Evolutionary conservation across 2,888 invertebrate genomes (phyloP).

Genomic region (Frankliniella fusca): DNA sequence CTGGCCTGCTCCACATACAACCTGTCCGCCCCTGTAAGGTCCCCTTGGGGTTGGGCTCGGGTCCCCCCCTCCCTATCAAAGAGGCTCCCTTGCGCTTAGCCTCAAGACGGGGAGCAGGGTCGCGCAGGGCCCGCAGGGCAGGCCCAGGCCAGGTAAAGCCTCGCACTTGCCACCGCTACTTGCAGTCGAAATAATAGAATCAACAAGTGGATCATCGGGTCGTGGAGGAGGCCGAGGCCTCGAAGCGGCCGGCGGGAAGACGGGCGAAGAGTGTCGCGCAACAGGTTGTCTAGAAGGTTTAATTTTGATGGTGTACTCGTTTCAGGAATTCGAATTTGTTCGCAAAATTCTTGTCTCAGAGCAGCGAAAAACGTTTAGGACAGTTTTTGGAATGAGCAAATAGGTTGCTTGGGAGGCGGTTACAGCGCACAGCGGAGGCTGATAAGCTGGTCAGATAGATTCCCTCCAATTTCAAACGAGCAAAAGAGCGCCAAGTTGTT

Average conservation of each 20-base stretch:
- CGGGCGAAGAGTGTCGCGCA: too few relatives aligned
- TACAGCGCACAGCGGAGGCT: too few relatives aligned
- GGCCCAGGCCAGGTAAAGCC: neutral
- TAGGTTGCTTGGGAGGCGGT: too few relatives aligned
- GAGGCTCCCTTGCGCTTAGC: neutral
- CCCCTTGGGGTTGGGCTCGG: neutral
- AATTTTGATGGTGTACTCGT: too few relatives aligned
- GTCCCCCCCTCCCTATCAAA: neutral
- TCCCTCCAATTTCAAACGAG: neutral
- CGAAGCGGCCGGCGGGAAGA: neutral
- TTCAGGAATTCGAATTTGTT: neutral
- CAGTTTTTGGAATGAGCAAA: too few relatives aligned
- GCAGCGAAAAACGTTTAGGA: too few relatives aligned
- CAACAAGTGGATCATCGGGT: neutral
- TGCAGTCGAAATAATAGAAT: neutral
- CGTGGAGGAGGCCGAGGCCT: neutral
- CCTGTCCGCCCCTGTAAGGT: neutral
- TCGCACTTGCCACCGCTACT: constrained; percentile 7
- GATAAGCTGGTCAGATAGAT: neutral
- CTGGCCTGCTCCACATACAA: neutral
- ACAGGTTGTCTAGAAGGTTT: too few relatives aligned
- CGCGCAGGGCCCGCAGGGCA: neutral
- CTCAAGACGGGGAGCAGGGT: neutral
- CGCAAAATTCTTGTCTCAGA: neutral
- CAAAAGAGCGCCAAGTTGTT: constrained; percentile 8